These are phyloP conservation scores for Linyphia triangularis DNA, from an alignment of 2,888 invertebrate species.

Conservation along the genomic window DNA sequence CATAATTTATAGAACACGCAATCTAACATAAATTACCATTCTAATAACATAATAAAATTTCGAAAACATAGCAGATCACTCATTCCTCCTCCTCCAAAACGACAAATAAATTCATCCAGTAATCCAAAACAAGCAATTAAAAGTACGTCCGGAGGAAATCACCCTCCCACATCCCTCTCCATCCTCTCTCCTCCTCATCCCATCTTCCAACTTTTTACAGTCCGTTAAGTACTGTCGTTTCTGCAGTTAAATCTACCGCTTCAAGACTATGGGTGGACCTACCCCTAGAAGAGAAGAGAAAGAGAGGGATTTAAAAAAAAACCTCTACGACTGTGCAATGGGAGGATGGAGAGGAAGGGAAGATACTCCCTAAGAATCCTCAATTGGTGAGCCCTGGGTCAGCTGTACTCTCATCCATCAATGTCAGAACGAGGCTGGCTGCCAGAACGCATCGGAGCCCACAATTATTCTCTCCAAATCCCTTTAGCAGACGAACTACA, in stretches of 20 bases:
- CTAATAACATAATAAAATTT: no score
- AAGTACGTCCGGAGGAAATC: neutral
- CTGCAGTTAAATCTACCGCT: slow-evolving; percentile 64
- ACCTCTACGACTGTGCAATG: neutral
- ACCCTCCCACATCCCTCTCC: slow-evolving; percentile 7
- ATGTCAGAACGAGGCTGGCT: slow-evolving; percentile 71
- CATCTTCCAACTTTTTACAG: slow-evolving; percentile 42
- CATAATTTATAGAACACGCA: no score
- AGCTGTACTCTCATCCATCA: slow-evolving; percentile 71
- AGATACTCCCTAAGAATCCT: slow-evolving; percentile 59
- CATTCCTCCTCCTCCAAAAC: neutral
- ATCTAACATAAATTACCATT: no score
- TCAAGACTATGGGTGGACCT: slow-evolving; percentile 42
- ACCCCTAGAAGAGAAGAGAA: slow-evolving; percentile 16
- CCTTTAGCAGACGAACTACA: slow-evolving; percentile 75
- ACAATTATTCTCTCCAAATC: slow-evolving; percentile 75
- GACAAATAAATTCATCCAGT: no score
- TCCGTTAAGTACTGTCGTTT: slow-evolving; percentile 69
- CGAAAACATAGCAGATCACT: neutral
- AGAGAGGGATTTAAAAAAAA: slow-evolving; percentile 1
- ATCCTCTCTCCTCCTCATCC: neutral
- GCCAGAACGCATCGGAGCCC: slow-evolving; percentile 73
- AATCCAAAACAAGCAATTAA: neutral
- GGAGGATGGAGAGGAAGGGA: slow-evolving; percentile 42
- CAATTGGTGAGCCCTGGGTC: slow-evolving; percentile 67